Evolutionary conservation across 2,888 invertebrate genomes (phyloP), one percentile per base, ranked within the genome.

Genomic region (Chrysotoxum bicinctum): DNA sequence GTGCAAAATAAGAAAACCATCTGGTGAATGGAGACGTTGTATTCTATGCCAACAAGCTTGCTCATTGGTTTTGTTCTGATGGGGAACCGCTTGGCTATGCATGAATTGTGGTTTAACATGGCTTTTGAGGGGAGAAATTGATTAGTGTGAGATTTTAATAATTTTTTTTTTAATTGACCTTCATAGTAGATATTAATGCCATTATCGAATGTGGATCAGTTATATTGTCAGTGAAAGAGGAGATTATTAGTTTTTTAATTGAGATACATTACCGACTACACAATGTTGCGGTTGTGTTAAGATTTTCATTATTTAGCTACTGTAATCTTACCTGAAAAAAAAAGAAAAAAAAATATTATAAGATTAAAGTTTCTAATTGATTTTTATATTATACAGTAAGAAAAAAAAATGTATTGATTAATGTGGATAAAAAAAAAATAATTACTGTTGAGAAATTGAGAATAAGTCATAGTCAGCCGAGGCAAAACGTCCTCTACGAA

Each of bases 241-340:
- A 70, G 74, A 74, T 54, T 54, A 26, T 56, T 37, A 5, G 8
- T 58, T 68, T 64, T 54, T 72, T 84, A 84, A 84, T 79, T 84
- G 75, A 75, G 75, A 84, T 84, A 68, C 72, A 76, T 79, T 84
- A 84, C 79, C 74, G 35, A 56, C 8, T 26, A 40, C 43, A 70
- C 56, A 56, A 52, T 52, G 43, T 79, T 84, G 84, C 72, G 84
- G 84, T 84, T 79, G 54, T 68, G 80, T 75, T 64, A 37, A 37
- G 54, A 35, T 62, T 56, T 73, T 37, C 43, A 40, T n/a, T n/a
- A 40, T 48, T 35, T 35, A 30, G 52, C 58, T 60, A 40, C 60
- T 60, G 60, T 54, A 76, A 12, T 70, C 84, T 84, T 84, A 84
- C 84, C 84, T 84, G 80, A 32, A 84, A 84, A 30, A 21, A 60